Conservation (phyloP, 2,113 vertebrate genomes). For the Salvelinus sp. region DNA sequence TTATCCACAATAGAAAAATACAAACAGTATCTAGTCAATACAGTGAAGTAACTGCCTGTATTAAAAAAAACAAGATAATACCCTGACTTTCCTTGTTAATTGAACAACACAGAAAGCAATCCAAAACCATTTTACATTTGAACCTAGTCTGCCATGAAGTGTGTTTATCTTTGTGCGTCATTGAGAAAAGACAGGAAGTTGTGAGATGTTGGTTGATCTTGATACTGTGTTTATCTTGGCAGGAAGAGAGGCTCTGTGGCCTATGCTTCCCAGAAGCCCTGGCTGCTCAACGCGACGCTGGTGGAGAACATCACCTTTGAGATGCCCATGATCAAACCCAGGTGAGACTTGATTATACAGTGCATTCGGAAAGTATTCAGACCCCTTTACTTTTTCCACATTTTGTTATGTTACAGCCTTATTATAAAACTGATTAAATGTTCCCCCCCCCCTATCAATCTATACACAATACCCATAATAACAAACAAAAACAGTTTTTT, state of each 20-base stretch:
- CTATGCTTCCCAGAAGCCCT: constrained; percentile 98
- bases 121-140: neutral
- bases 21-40: constrained; percentile 20
- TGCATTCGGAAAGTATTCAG: no score
- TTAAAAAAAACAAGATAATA: neutral
- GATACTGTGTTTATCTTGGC: neutral
- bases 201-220: neutral
- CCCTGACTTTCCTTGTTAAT: neutral
- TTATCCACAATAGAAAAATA: constrained; percentile 22
- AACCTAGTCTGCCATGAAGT: no score
- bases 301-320: constrained; percentile 98
- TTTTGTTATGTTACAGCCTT: no score
- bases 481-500: no score
- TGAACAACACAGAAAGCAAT: neutral
- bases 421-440: no score
- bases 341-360: constrained; percentile 70
- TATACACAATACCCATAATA: no score
- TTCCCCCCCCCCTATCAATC: no score
- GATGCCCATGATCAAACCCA: constrained; percentile 93
- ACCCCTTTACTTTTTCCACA: no score
- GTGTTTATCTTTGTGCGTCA: no score
- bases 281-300: constrained; percentile 90
- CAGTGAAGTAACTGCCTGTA: neutral
- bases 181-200: no score
- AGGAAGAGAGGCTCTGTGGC: constrained; percentile 74